These are phyloP conservation scores for Montipora capitata DNA, from an alignment of 92 coral and sea anemone species.

Conservation along the genomic window DNA sequence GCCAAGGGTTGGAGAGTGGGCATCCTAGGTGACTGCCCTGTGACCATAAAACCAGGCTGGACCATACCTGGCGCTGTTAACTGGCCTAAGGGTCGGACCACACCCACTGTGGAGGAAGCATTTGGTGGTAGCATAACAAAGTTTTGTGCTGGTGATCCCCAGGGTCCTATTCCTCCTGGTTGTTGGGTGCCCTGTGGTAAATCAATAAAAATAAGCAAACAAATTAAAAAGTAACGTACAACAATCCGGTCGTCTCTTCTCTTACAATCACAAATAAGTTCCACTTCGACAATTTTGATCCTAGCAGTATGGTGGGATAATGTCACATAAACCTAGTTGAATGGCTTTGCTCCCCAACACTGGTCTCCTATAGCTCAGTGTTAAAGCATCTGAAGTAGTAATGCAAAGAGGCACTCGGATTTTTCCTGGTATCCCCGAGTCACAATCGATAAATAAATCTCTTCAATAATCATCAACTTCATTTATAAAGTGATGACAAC, in stretches of 20 bases:
- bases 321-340: no score
- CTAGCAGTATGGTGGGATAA: no score
- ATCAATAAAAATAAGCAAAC: neutral
- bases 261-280: neutral
- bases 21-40: constrained; percentile 48
- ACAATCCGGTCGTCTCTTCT: neutral
- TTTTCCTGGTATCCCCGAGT: no score
- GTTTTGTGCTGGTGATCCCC: constrained; percentile 42
- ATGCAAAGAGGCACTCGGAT: no score
- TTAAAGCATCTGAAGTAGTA: no score
- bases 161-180: constrained; percentile 23
- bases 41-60: constrained; percentile 34
- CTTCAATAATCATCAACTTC: no score
- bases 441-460: no score
- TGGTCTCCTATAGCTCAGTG: no score
- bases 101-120: constrained; percentile 74
- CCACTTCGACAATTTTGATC: neutral
- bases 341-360: no score
- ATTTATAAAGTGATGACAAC: no score
- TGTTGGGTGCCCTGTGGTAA: constrained; percentile 19
- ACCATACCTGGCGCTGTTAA: constrained; percentile 25
- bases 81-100: constrained; percentile 87
- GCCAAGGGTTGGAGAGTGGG: constrained; percentile 51
- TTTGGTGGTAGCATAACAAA: constrained; percentile 51
- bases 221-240: neutral